Evolutionary conservation across 2,113 vertebrate genomes (phyloP).

Genomic region (Trichomycterus rosablanca): DNA sequence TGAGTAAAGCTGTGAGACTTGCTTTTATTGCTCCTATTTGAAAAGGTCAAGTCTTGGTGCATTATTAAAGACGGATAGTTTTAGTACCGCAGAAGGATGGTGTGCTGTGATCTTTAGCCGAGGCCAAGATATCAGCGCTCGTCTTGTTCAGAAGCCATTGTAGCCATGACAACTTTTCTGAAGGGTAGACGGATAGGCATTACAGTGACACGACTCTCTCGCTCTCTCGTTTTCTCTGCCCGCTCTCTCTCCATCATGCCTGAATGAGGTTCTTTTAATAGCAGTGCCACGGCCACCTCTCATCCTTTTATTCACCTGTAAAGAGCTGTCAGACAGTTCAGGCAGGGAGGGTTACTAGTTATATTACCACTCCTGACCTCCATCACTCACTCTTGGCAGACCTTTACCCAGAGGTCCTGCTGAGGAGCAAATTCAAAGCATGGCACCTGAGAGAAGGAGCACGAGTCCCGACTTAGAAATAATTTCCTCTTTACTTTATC

Average conservation of each 20-base stretch:
- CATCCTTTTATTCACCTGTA: slow-evolving; percentile 45
- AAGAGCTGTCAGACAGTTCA: slow-evolving; percentile 22
- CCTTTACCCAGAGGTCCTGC: slow-evolving; percentile 13
- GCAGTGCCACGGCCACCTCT: slow-evolving; percentile 33
- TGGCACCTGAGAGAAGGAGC: slow-evolving; percentile 9
- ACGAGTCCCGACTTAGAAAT: slow-evolving; percentile 8
- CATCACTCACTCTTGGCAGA: slow-evolving; percentile 14
- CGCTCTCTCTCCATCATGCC: slow-evolving; percentile 35
- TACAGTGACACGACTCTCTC: not conserved
- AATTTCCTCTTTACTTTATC: slow-evolving; percentile 5
- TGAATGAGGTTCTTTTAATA: slow-evolving; percentile 39
- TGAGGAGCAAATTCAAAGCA: slow-evolving; percentile 29
- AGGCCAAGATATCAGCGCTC: not conserved
- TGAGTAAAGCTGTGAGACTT: slow-evolving; percentile 28
- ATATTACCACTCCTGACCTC: slow-evolving; percentile 35
- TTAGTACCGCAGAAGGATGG: slow-evolving; percentile 5
- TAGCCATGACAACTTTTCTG: slow-evolving; percentile 47
- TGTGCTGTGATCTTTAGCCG: slow-evolving; percentile 19
- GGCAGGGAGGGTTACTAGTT: slow-evolving; percentile 11
- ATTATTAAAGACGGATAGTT: no score
- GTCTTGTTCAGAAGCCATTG: slow-evolving; percentile 9
- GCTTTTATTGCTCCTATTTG: slow-evolving; percentile 30
- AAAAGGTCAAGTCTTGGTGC: slow-evolving; percentile 34
- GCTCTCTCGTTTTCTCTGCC: no score
- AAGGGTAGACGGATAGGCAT: slow-evolving; percentile 4